A percentile compares a stretch with the other conserved stretches of the same genome.
Evolutionary conservation across 2,888 invertebrate species (phyloP).

Genomic region (Teleiodes luculella): DNA sequence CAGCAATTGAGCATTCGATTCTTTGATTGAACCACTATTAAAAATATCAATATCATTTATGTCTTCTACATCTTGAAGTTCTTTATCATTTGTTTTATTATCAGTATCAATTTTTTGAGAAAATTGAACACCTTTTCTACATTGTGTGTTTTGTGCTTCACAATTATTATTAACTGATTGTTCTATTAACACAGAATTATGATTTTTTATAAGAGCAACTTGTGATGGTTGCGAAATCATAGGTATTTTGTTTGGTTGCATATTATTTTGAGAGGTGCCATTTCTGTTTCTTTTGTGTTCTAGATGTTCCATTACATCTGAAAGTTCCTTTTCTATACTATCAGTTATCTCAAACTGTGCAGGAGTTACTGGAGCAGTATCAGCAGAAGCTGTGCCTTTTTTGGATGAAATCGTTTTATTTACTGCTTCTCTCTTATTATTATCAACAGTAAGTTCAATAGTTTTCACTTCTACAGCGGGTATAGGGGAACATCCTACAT

Average conservation of each 20-base stretch:
- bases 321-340: constrained; percentile 63
- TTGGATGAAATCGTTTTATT: constrained; percentile 43
- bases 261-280: not conserved
- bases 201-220: constrained; percentile 5
- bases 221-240: constrained; percentile 6
- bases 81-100: not conserved
- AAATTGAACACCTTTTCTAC: not conserved
- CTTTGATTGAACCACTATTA: constrained; percentile 54
- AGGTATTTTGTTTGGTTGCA: constrained; percentile 10
- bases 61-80: constrained; percentile 32
- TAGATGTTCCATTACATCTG: constrained; percentile 50
- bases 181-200: not conserved
- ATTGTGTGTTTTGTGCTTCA: not conserved
- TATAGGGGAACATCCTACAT: constrained; percentile 16
- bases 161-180: not conserved
- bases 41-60: constrained; percentile 58
- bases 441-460: constrained; percentile 31
- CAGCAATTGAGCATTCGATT: constrained; percentile 42
- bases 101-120: not conserved
- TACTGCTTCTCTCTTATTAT: constrained; percentile 13
- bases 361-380: constrained; percentile 54
- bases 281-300: constrained; percentile 21
- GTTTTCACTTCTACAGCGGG: constrained; percentile 28
- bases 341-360: constrained; percentile 60
- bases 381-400: constrained; percentile 65